Evolutionary conservation across 2,113 vertebrate species (phyloP).

Genomic region (Callaeas wilsoni): DNA sequence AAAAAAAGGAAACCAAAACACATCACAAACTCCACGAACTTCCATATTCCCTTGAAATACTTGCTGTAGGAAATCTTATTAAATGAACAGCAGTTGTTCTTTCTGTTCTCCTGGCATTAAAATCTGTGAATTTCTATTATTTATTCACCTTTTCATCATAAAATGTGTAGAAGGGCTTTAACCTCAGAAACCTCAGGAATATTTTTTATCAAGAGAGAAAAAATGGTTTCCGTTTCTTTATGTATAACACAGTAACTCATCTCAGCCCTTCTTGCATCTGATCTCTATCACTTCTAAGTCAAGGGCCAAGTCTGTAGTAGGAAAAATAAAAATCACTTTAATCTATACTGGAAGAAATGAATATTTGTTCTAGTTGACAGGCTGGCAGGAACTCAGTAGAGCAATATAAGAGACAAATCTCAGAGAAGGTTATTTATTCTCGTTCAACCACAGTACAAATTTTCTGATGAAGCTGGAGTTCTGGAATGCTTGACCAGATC

Average conservation of each 20-base stretch:
- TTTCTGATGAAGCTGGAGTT: neutral
- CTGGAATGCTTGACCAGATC: slow-evolving; percentile 42
- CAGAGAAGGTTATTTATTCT: slow-evolving; percentile 5
- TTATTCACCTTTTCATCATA: neutral
- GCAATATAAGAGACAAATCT: neutral
- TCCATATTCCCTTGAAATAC: neutral
- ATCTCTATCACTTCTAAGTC: neutral
- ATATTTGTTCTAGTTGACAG: neutral
- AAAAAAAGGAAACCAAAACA: neutral
- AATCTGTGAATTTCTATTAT: neutral
- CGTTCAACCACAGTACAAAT: neutral
- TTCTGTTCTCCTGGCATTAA: neutral
- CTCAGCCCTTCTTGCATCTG: neutral
- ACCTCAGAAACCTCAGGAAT: neutral
- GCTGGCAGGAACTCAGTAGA: neutral
- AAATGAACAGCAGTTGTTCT: neutral
- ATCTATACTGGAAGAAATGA: neutral
- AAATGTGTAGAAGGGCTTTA: neutral
- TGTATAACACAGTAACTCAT: neutral
- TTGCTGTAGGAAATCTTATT: neutral
- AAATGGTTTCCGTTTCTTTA: neutral
- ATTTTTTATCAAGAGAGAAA: neutral
- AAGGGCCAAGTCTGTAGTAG: neutral
- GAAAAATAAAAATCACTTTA: slow-evolving; percentile 11
- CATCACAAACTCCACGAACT: neutral